Base-by-base conservation (phyloP, 1,140 invertebrate species). In the Ylistrum balloti region DNA sequence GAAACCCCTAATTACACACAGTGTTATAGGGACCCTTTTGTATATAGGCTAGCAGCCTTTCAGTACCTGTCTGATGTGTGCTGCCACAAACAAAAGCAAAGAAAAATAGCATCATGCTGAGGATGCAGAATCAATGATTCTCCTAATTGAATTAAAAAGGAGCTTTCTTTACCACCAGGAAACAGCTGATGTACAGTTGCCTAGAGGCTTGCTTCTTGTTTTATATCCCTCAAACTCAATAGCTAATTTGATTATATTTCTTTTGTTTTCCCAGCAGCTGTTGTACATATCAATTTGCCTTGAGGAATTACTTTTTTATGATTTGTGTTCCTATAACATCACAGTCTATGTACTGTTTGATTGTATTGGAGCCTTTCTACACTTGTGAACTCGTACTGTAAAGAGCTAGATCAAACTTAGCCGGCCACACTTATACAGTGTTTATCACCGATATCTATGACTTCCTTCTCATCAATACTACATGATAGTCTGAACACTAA, bases 181-280 rank as follows among this genome's bases (percentile, higher is more conserved):
- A 74, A 74, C 56, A 74, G 56, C 56, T 74, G 56, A 74, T 74
- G n/a, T 74, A 74, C 56, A 74, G n/a, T 28, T 74, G 56, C 56
- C 56, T 74, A 28, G 56, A 74, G 22, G n/a, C 5, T 17, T 74
- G 15, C n/a, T n/a, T 74, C n/a, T 28, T n/a, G 17, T n/a, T n/a
- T 74, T 74, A 28, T 28, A 74, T 74, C 56, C 56, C 56, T 74
- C 56, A 9, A 74, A 74, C 56, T 74, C 56, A 74, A 74, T 74
- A 28, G 56, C 56, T 74, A 74, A 74, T 74, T n/a, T 74, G n/a
- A 74, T 74, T 74, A 74, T n/a, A 74, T 5, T 74, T 74, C 56
- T 74, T 74, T 74, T 74, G 56, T 74, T 28, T 74, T 28, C 56
- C 56, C 56, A 74, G n/a, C 56, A 28, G 56, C 56, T 74, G 56